Conservation (phyloP, 2,888 invertebrate species). For the Cabera pusaria region DNA sequence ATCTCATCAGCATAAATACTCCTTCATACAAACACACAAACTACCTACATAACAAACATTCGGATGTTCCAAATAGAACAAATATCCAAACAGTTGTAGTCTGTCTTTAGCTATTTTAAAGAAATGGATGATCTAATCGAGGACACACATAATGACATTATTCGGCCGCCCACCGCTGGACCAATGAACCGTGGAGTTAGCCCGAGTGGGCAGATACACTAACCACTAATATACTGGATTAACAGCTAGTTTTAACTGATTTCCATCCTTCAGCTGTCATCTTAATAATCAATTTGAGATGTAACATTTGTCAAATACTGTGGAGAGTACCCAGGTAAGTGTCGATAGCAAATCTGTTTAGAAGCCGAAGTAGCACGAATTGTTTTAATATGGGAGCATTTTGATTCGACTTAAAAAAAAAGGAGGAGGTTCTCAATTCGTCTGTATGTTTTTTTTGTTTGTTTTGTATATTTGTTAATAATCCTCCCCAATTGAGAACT, state of each 20-base stretch:
- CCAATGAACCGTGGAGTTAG: not conserved
- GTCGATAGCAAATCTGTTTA: too few species aligned
- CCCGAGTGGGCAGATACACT: conserved; percentile 10
- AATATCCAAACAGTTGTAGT: conserved; percentile 6
- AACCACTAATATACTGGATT: conserved; percentile 7
- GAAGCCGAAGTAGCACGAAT: too few species aligned
- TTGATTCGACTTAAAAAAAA: too few species aligned
- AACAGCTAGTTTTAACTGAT: conserved; percentile 17
- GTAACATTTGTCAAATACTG: conserved; percentile 1
- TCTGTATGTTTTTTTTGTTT: too few species aligned
- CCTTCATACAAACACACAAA: too few species aligned
- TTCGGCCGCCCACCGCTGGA: conserved; percentile 14
- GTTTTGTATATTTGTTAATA: too few species aligned
- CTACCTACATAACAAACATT: too few species aligned
- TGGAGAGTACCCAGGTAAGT: too few species aligned
- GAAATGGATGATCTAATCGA: conserved; percentile 17
- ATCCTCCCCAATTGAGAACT: too few species aligned
- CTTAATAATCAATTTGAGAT: conserved; percentile 9
- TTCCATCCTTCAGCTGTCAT: conserved; percentile 13
- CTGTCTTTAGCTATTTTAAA: conserved; percentile 9
- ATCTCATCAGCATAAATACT: too few species aligned
- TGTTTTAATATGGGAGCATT: too few species aligned
- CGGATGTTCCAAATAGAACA: conserved; percentile 1
- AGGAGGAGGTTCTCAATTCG: too few species aligned
- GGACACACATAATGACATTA: conserved; percentile 11